A percentile compares a stretch with the other conserved stretches of the same genome.
Evolutionary conservation across 2,113 vertebrate species (phyloP).

Genomic region (Aleadryas rufinucha): DNA sequence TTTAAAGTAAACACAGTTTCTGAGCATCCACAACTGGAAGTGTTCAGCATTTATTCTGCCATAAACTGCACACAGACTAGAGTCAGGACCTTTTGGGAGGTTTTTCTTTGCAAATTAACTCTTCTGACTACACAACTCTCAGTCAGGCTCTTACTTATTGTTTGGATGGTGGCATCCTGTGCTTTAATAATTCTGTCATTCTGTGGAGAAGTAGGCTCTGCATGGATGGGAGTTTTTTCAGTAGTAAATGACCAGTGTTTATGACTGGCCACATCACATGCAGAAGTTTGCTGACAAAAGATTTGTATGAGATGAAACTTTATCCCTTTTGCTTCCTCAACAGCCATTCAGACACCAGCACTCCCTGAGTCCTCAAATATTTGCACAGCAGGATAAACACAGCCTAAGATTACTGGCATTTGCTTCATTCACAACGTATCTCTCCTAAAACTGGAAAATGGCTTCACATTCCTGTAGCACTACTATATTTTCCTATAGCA

Average conservation of each 20-base stretch:
- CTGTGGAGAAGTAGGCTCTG: neutral
- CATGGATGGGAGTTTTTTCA: neutral
- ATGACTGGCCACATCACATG: neutral
- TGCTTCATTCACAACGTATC: rapidly evolving
- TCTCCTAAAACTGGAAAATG: neutral
- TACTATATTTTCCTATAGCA: neutral
- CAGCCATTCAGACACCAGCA: neutral
- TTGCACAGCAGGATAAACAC: neutral
- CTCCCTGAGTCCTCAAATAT: neutral
- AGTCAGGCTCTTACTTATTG: neutral
- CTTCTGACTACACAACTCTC: neutral
- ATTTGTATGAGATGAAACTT: neutral
- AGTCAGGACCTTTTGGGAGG: neutral
- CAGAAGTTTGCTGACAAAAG: neutral
- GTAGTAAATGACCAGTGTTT: neutral
- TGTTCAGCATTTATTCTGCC: neutral
- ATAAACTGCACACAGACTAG: neutral
- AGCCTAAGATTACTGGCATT: neutral
- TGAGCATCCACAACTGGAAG: rapidly evolving
- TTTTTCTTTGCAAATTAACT: neutral
- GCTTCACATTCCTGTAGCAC: neutral
- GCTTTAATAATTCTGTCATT: neutral
- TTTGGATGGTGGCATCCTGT: neutral
- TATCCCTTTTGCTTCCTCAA: neutral
- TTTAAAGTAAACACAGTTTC: neutral